Evolutionary conservation across 2,888 invertebrate species (phyloP), one percentile per base, ranked within the genome.

Genomic region (Thecophora atra): DNA sequence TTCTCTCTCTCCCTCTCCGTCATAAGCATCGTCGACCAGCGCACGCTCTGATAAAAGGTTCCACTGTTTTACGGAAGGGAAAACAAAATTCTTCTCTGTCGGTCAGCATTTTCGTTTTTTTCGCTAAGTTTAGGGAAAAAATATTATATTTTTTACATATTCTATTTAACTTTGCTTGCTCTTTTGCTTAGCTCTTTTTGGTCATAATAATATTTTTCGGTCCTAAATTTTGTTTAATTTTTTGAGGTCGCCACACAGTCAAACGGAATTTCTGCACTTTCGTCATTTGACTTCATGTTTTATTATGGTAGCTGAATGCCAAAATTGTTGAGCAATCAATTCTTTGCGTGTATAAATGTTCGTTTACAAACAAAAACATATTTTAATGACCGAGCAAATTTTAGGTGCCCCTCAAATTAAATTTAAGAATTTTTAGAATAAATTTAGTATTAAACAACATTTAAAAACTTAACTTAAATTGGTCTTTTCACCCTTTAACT

Each of bases 201-300:
- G 30, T 56, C 24, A 7, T 21, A 15, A 19, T 67, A 56, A 15
- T 37, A 19, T 54, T 26, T 69, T 60, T 60, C n/a, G 24, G 30
- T 42, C 66, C 30, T 28, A 19, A 63, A 15, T 52, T 52, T 19
- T 13, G 21, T 24, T 70, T 24, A 15, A 15, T 17, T 24, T 47
- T 70, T 70, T 63, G 70, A 70, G 70, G 62, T 70, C 63, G 63
- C 24, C 52, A 63, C 30, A 52, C 42, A 17, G 24, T 21, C 26
- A 42, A n/a, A 65, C 47, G 37, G 17, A 37, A 58, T 58, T 70
- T 47, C 37, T 37, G 42, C 62, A 24, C 52, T 70, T 63, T 30
- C 42, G 63, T 37, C 30, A 51, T 51, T 42, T 70, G 62, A 6
- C 56, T 37, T 3, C 1, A 58, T 5, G 42, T 26, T 64, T 65